Evolutionary conservation across 2,888 invertebrate genomes (phyloP).

Genomic region (Isotomurus palustris): DNA sequence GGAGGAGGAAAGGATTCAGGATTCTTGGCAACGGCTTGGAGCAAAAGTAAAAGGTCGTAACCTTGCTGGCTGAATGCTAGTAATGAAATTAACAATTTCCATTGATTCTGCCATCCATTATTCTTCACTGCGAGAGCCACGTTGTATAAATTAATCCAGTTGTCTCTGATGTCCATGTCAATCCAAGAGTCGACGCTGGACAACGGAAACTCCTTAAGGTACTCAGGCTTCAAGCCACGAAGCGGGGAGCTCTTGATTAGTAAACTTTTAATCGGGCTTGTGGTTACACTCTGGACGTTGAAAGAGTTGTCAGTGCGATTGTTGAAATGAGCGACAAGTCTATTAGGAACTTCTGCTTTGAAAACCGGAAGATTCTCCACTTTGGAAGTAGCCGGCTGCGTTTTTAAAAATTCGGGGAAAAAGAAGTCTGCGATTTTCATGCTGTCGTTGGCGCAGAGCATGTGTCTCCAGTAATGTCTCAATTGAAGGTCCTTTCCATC

Average conservation of each 20-base stretch:
- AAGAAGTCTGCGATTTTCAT: not conserved
- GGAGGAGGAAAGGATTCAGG: not conserved
- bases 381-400: not conserved
- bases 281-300: no score
- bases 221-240: no score
- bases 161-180: not conserved
- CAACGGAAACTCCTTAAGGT: no score
- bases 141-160: not conserved
- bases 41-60: not conserved
- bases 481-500: not conserved
- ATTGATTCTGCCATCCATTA: not conserved
- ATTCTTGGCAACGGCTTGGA: not conserved
- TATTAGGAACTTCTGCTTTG: not conserved
- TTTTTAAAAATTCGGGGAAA: not conserved
- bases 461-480: slow-evolving; percentile 2
- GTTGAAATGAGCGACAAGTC: no score
- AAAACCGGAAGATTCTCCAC: not conserved
- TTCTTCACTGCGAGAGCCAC: not conserved
- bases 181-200: no score
- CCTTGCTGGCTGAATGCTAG: not conserved
- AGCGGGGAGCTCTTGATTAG: no score
- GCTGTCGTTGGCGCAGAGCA: slow-evolving; percentile 9
- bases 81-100: not conserved
- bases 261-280: no score
- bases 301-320: no score